Percentiles rank a stretch among this genome's conserved stretches.
Evolutionary conservation across 2,888 invertebrate species (phyloP).

Genomic region (Muschampia plurimacula): DNA sequence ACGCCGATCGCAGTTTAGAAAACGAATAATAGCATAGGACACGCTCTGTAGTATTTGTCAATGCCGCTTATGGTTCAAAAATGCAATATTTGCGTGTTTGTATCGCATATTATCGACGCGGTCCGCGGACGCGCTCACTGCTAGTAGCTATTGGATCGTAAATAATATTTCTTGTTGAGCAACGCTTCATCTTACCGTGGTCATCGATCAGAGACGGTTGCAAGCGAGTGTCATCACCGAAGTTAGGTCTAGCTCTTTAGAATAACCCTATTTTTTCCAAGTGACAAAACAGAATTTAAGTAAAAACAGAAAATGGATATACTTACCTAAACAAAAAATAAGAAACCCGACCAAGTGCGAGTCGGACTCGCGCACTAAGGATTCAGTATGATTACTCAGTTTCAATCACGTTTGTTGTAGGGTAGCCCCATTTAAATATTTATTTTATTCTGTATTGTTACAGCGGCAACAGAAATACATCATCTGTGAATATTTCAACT

Average conservation of each 20-base stretch:
- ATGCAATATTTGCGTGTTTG: conserved; percentile 36
- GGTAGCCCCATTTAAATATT: too few species aligned
- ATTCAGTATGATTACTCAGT: too few species aligned
- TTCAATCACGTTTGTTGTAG: too few species aligned
- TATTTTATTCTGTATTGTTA: too few species aligned
- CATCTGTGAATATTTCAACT: too few species aligned
- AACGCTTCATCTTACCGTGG: conserved; percentile 1
- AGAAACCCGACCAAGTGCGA: too few species aligned
- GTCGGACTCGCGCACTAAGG: too few species aligned
- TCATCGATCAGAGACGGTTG: conserved; percentile 6
- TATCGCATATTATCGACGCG: conserved; percentile 16
- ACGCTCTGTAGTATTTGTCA: conserved; percentile 63
- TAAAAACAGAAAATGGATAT: too few species aligned
- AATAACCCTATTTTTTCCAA: neutral
- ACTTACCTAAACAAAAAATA: too few species aligned
- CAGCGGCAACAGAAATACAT: neutral
- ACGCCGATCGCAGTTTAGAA: conserved; percentile 70
- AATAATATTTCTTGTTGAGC: conserved; percentile 11
- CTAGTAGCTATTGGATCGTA: conserved; percentile 15
- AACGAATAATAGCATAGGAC: conserved; percentile 76
- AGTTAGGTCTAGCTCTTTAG: neutral
- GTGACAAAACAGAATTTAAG: too few species aligned
- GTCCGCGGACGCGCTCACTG: neutral
- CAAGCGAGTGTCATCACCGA: neutral
- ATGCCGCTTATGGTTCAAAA: conserved; percentile 49